Base-by-base conservation (phyloP, 1,140 invertebrate genomes). In the Bactericera cockerelli region DNA sequence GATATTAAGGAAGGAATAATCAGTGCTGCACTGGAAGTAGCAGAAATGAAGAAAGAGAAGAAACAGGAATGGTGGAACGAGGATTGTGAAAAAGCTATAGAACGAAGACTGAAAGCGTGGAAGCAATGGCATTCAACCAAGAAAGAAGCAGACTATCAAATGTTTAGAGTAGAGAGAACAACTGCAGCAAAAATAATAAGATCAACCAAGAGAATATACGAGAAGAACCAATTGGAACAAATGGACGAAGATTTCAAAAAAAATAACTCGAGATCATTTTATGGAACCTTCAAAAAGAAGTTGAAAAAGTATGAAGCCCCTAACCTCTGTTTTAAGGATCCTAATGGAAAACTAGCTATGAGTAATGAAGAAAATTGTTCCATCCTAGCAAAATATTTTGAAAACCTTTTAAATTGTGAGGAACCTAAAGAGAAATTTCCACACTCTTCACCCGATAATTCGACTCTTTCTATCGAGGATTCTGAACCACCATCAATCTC, bases 361-460 rank as follows among this genome's bases (percentile, higher is more conserved):
- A 57, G 22, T 16, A 31, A 57, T 13, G n/a, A 3, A 6, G 25
- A 57, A 36, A 57, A 57, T 25, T 57, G 56, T 57, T 28, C 57
- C 26, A 60, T 26, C 42, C 61, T 38, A 59, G 56, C 26, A 36
- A 55, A 58, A 26, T 63, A 64, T 55, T 64, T 64, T 33, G 24
- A 59, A 56, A 39, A 61, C 0, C 31, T 63, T 10, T 33, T 64
- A 14, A 64, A 64, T 55, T 28, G 31, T n/a, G 54, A 55, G 55
- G 14, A 60, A 16, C 53, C n/a, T 16, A 33, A 21, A 28, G 26
- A 56, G 24, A 49, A 49, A 49, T 49, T 49, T n/a, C n/a, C n/a
- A n/a, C n/a, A n/a, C n/a, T n/a, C n/a, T n/a, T n/a, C n/a, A n/a
- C n/a, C n/a, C n/a, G 22, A 16, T 19, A 49, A 49, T 10, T 4